Evolutionary conservation across 2,113 vertebrate species (phyloP), one percentile per base, ranked within the genome.

Genomic region (Corvus hawaiiensis): DNA sequence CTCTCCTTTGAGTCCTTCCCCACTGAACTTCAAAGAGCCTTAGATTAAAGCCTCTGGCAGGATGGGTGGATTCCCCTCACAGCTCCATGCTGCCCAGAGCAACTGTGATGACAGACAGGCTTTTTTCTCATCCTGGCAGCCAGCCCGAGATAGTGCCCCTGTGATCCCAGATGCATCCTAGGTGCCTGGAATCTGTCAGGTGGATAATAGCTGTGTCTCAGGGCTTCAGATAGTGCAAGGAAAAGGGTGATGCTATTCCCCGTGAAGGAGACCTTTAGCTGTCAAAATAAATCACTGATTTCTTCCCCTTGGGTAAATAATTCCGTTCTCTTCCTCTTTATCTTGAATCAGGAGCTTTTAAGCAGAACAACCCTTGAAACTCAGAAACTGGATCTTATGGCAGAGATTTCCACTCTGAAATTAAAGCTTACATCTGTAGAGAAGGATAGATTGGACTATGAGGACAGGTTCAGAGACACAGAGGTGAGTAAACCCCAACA

Each of bases 371-470:
- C 99, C 16, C 97, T 99, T 84, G 99, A 99, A 97, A 99, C 97
- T 63, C 99, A 99, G 97, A 99, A 99, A 94, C 85, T 99, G 72
- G 99, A 99, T 49, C 98, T 99, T 74, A 99, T 99, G 97, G 98
- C 99, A 28, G 99, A 99, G 97, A 94, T 99, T 93, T 99, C 99
- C 87, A 99, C 99, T 95, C 96, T 99, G 76, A 99, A 99, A 97
- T 97, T 99, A 84, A 99, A 99, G 87, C 97, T 99, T 92, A 98
- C 98, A 1, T 91, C 98, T 51, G 97, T 99, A 46, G 98, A 99
- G 87, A 99, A 99, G 94, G 98, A 99, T 78, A 98, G 98, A 64
- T 80, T 98, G 69, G 98, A 99, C 94, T 99, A 98, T 86, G 98
- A 99, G 93, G 99, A 99, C 13, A 96, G 98, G 71, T 99, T 99